Percentiles rank a stretch among this genome's conserved stretches.
phyloP scores from a whole-genome alignment of 2,888 invertebrate genomes.

The Parapristionchus giblindavisi region DNA sequence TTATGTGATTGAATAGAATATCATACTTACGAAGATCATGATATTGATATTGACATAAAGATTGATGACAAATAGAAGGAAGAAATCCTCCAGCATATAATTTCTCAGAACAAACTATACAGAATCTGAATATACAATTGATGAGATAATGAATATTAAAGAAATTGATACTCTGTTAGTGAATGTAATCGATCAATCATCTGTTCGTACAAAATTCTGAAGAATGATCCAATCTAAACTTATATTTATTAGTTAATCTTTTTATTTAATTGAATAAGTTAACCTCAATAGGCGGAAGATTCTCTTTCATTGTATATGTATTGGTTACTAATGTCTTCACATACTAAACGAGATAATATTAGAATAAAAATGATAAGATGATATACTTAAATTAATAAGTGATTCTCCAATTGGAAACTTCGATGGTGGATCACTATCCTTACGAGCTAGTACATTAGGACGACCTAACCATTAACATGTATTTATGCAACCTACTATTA shows the following conservation, averaged over 20 bases:
- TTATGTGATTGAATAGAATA: neutral
- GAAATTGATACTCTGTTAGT: conserved; percentile 11
- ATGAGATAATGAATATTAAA: neutral
- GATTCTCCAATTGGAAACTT: conserved; percentile 20
- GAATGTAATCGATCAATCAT: conserved; percentile 10
- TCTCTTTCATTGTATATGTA: neutral
- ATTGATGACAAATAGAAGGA: conserved; percentile 7
- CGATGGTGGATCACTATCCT: conserved; percentile 5
- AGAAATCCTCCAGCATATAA: neutral
- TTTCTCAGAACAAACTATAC: neutral
- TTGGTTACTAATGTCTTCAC: neutral
- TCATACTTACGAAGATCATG: neutral
- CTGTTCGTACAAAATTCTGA: conserved; percentile 12
- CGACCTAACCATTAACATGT: neutral
- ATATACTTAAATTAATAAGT: conserved; percentile 3
- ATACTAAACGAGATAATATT: neutral
- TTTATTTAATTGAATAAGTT: neutral
- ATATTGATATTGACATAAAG: conserved; percentile 15
- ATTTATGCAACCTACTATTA: neutral
- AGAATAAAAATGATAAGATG: neutral
- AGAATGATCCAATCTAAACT: conserved; percentile 4
- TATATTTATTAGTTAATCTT: no score
- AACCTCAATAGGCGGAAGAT: neutral
- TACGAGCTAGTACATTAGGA: neutral
- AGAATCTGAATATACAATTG: neutral